These are phyloP conservation scores for Antheraea yamamai DNA, from an alignment of 2,888 invertebrate species.

Conservation along the genomic window DNA sequence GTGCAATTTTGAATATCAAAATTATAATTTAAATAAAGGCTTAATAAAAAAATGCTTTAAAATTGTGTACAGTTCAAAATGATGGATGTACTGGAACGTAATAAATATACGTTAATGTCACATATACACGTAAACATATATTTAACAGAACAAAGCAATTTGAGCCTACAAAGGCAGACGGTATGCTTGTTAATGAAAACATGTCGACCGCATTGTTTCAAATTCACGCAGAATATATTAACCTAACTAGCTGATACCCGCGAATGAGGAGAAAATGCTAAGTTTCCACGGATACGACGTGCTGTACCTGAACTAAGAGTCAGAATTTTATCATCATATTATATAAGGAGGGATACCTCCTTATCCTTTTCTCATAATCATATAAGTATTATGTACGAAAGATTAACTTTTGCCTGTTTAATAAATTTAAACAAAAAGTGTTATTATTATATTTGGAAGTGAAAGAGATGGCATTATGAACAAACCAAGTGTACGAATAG, in stretches of 20 bases:
- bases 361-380: no score
- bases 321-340: no score
- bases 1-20: neutral
- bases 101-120: neutral
- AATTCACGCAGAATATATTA: neutral
- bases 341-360: no score
- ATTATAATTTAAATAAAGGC: neutral
- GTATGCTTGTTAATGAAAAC: neutral
- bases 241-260: neutral
- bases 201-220: conserved; percentile 1
- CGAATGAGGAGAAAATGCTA: no score
- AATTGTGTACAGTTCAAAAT: neutral
- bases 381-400: no score
- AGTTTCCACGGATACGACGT: no score
- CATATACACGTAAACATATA: neutral
- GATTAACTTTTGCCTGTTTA: neutral
- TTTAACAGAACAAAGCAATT: conserved; percentile 2
- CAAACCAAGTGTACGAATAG: no score
- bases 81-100: neutral
- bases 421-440: no score
- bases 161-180: neutral
- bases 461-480: no score
- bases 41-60: neutral
- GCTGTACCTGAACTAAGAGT: no score
- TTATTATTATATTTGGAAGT: no score